Percentiles rank a stretch among this genome's conserved stretches.
phyloP scores from a whole-genome alignment of 2,888 invertebrate species.

The Protonemura montana region DNA sequence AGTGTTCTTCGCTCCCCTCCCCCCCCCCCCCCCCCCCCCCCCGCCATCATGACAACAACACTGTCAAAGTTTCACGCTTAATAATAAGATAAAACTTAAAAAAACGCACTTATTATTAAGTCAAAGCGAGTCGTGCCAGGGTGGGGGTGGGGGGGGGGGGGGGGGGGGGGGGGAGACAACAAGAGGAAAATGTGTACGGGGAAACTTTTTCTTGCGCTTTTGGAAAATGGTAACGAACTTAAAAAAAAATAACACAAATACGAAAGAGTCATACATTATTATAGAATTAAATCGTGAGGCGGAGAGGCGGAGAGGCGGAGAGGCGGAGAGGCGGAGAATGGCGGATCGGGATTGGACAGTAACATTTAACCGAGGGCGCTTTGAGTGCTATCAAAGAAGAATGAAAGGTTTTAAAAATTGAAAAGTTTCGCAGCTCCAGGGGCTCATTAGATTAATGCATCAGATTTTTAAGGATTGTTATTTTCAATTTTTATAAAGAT shows the following conservation, averaged over 20 bases:
- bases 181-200: neutral
- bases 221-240: constrained; percentile 15
- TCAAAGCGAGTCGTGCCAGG: neutral
- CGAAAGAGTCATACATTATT: constrained; percentile 15
- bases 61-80: constrained; percentile 33
- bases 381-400: too few species aligned
- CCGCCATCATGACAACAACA: constrained; percentile 21
- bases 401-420: constrained; percentile 13
- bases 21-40: too few species aligned
- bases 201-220: neutral
- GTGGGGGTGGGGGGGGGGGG: neutral
- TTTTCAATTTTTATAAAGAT: neutral
- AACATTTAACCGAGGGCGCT: neutral
- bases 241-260: too few species aligned
- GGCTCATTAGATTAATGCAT: neutral
- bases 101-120: constrained; percentile 34
- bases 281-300: neutral
- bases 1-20: neutral
- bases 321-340: neutral
- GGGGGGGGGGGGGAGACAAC: neutral
- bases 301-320: too few species aligned
- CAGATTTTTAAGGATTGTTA: neutral
- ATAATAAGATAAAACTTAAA: constrained; percentile 38
- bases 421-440: constrained; percentile 37
- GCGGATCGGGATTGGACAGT: neutral